Conservation (phyloP, 35 echinoderm and acorn worm genomes). For the Lytechinus variegatus region DNA sequence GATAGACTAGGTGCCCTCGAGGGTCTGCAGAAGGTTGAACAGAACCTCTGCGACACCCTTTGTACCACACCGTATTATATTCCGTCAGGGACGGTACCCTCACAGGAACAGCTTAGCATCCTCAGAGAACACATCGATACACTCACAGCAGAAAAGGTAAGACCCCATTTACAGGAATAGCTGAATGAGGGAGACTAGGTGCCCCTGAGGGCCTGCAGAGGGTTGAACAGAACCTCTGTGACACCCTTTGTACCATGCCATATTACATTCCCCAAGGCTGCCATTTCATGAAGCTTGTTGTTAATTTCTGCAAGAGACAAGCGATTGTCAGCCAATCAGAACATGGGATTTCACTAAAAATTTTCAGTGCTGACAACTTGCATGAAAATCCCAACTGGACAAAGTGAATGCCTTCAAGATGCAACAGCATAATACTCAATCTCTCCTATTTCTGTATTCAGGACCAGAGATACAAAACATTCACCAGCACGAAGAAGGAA, state of each 20-base stretch:
- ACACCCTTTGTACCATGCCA: slow-evolving; percentile 84
- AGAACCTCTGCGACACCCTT: slow-evolving; percentile 83
- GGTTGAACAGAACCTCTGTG: slow-evolving; percentile 84
- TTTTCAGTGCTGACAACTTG: too few relatives aligned
- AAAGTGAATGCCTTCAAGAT: background rate
- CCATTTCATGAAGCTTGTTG: too few relatives aligned
- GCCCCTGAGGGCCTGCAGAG: slow-evolving; percentile 73
- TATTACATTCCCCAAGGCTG: slow-evolving; percentile 88
- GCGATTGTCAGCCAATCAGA: background rate
- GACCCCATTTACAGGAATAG: too few relatives aligned
- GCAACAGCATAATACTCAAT: background rate
- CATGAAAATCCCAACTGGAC: too few relatives aligned
- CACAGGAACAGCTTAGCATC: slow-evolving; percentile 72
- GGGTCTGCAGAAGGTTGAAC: slow-evolving; percentile 78
- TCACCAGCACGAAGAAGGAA: slow-evolving; percentile 71
- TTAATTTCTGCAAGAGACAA: too few relatives aligned
- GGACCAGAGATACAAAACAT: slow-evolving; percentile 65
- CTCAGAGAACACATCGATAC: slow-evolving; percentile 89
- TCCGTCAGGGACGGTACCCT: slow-evolving; percentile 85
- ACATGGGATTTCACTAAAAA: too few relatives aligned
- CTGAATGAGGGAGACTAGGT: slow-evolving; percentile 54
- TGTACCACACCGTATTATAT: slow-evolving; percentile 98
- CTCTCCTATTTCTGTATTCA: slow-evolving; percentile 1
- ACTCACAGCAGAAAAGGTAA: slow-evolving; percentile 87
- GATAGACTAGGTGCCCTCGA: slow-evolving; percentile 72